phyloP scores from a whole-genome alignment of 37 sponge, comb jelly and placozoan species.

The Geodia barretti region DNA sequence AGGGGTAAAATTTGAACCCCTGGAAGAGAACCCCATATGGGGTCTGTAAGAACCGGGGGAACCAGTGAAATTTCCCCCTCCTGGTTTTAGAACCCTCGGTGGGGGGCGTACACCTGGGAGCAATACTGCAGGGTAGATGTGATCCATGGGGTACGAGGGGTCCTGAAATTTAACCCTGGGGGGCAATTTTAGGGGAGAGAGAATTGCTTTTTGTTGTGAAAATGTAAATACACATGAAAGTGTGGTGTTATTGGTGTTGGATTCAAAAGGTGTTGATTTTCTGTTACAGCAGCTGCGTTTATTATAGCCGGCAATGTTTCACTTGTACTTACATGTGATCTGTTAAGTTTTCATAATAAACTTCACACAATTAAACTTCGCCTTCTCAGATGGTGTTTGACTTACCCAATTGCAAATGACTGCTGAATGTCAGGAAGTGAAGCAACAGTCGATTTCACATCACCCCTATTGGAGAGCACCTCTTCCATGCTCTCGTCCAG shows the following conservation, averaged over 20 bases:
- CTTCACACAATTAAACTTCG: no score
- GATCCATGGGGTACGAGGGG: conserved; percentile 64
- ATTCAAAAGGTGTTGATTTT: no score
- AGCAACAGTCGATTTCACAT: conserved; percentile 29
- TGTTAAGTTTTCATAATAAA: no score
- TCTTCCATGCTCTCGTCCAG: conserved; percentile 19
- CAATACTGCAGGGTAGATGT: conserved; percentile 71
- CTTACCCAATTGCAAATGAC: conserved; percentile 32
- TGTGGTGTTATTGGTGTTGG: no score
- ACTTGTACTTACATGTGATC: no score
- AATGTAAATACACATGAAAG: no score
- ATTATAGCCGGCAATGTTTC: no score
- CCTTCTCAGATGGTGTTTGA: no score
- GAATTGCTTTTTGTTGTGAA: no score
- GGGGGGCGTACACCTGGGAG: conserved; percentile 36
- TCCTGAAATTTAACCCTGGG: conserved; percentile 67
- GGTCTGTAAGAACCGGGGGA: background rate
- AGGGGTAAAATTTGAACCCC: background rate
- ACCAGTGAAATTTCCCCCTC: background rate
- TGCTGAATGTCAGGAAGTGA: conserved; percentile 18
- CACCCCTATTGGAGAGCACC: conserved; percentile 3
- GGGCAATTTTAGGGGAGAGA: background rate
- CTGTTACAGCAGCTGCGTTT: no score
- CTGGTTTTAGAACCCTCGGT: background rate
- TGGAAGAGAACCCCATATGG: background rate